Conservation (phyloP, 2,888 invertebrate species). For the Papilio protenor region DNA sequence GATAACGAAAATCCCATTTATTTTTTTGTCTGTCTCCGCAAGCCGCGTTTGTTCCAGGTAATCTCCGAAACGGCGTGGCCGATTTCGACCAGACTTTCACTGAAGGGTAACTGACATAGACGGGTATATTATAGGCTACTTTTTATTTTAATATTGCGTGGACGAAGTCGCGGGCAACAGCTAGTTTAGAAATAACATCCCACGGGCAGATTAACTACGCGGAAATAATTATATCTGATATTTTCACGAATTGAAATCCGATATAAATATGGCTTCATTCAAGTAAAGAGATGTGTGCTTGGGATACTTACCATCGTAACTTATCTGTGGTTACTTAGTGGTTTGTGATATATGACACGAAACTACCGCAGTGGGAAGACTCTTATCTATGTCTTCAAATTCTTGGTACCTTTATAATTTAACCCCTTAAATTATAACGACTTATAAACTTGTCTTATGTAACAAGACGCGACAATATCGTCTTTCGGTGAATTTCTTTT, state of each 20-base stretch:
- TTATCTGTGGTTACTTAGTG: slow-evolving; percentile 3
- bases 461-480: not conserved
- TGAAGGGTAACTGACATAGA: too few relatives aligned
- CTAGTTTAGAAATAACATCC: too few relatives aligned
- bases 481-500: not conserved
- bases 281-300: not conserved
- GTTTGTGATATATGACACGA: slow-evolving; percentile 3
- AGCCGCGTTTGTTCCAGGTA: too few relatives aligned
- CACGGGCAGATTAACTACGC: not conserved
- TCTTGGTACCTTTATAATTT: not conserved
- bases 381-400: not conserved
- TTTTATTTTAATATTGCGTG: too few relatives aligned
- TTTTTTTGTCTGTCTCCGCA: too few relatives aligned
- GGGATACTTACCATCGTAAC: not conserved
- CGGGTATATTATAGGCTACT: too few relatives aligned
- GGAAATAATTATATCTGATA: not conserved
- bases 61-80: too few relatives aligned
- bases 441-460: not conserved
- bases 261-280: slow-evolving; percentile 15
- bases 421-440: not conserved
- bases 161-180: too few relatives aligned
- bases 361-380: not conserved
- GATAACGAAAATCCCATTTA: too few relatives aligned
- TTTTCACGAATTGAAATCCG: slow-evolving; percentile 8
- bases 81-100: too few relatives aligned